A percentile compares a stretch with the other conserved stretches of the same genome.
Evolutionary conservation across 2,888 invertebrate species (phyloP).

Genomic region (Bibio marci): DNA sequence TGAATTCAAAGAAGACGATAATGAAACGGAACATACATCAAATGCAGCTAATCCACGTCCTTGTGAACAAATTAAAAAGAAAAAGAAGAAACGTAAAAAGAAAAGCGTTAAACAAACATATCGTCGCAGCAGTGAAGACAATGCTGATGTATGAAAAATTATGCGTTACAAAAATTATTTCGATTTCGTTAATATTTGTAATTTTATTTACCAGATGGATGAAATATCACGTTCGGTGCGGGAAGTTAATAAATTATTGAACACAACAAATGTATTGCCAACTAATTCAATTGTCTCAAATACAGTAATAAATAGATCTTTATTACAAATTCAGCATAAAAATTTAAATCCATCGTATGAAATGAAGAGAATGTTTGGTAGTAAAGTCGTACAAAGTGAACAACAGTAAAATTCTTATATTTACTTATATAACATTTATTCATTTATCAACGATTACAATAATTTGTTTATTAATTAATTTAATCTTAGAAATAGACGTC

Average conservation of each 20-base stretch:
- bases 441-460: not conserved
- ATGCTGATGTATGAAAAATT: conserved; percentile 34
- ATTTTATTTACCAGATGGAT: conserved; percentile 32
- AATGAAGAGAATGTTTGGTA: conserved; percentile 64
- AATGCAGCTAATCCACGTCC: conserved; percentile 32
- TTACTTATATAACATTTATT: not conserved
- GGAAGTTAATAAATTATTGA: conserved; percentile 46
- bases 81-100: conserved; percentile 48
- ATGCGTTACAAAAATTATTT: too few relatives aligned
- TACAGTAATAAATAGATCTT: conserved; percentile 23
- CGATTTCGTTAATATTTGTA: not conserved
- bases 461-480: conserved; percentile 16
- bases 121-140: conserved; percentile 42
- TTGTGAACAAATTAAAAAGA: conserved; percentile 34
- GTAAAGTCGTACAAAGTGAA: conserved; percentile 55
- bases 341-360: conserved; percentile 66
- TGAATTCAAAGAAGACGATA: conserved; percentile 51
- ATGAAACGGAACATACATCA: conserved; percentile 40
- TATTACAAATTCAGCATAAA: conserved; percentile 47
- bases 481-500: conserved; percentile 34
- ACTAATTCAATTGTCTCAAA: conserved; percentile 10
- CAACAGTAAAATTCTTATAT: conserved; percentile 13
- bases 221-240: conserved; percentile 48
- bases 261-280: conserved; percentile 16
- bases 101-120: conserved; percentile 35